phyloP scores from a whole-genome alignment of 64 coral and sea anemone species.

The Acropora tenuis region DNA sequence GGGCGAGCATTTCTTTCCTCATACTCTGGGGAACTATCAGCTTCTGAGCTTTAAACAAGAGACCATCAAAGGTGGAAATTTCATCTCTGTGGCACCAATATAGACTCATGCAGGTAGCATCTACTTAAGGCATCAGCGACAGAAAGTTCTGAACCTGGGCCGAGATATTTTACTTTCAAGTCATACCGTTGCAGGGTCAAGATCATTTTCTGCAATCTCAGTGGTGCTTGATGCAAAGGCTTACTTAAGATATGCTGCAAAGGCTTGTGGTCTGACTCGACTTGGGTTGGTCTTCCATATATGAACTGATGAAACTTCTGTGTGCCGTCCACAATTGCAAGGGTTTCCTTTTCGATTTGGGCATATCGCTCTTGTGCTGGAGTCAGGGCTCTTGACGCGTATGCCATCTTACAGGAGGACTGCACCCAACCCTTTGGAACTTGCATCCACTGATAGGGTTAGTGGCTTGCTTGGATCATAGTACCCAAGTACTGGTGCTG shows the following conservation, averaged over 20 bases:
- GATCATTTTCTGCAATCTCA: slow-evolving; percentile 42
- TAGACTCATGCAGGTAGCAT: slow-evolving; percentile 31
- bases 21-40: slow-evolving; percentile 42
- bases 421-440: too few relatives aligned
- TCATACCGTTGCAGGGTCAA: slow-evolving; percentile 15
- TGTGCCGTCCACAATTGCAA: too few relatives aligned
- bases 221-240: slow-evolving; percentile 44
- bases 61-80: not conserved
- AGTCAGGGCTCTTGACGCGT: too few relatives aligned
- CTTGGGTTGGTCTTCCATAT: slow-evolving; percentile 9
- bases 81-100: not conserved
- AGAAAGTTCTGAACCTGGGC: not conserved
- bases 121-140: slow-evolving; percentile 34
- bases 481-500: too few relatives aligned
- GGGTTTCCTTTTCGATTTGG: too few relatives aligned
- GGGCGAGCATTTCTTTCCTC: slow-evolving; percentile 63
- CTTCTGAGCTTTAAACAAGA: not conserved
- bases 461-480: too few relatives aligned
- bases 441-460: too few relatives aligned
- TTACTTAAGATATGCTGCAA: slow-evolving; percentile 32
- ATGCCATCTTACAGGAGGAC: not conserved
- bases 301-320: slow-evolving; percentile 54
- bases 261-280: slow-evolving; percentile 41
- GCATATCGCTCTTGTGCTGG: too few relatives aligned
- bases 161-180: not conserved